Conservation (phyloP, 2,888 invertebrate species). For the Melieria crassipennis region DNA sequence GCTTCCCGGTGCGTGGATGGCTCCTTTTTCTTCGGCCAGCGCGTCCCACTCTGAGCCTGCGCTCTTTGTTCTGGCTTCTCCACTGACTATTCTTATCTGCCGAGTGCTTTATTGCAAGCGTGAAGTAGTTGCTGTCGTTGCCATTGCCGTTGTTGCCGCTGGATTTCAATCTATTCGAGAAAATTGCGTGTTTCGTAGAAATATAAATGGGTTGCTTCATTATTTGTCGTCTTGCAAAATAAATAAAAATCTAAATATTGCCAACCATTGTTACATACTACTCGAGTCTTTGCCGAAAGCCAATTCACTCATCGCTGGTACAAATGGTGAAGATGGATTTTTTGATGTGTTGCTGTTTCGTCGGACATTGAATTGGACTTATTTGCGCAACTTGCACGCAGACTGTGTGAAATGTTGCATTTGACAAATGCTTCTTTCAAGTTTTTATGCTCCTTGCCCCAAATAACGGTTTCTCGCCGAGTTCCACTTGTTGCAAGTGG, state of each 20-base stretch:
- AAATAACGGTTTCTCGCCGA: too few species aligned
- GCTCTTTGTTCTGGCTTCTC: too few species aligned
- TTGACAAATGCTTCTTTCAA: too few species aligned
- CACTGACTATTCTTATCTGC: not conserved
- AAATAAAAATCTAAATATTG: not conserved
- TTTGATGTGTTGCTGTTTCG: too few species aligned
- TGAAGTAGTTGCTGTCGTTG: not conserved
- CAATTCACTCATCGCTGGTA: too few species aligned
- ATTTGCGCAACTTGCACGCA: too few species aligned
- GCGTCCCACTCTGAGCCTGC: too few species aligned
- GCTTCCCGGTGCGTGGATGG: not conserved
- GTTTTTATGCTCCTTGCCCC: too few species aligned
- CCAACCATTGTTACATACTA: not conserved
- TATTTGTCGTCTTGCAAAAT: slow-evolving; percentile 13
- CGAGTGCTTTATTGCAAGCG: not conserved
- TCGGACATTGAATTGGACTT: too few species aligned
- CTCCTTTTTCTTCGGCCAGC: not conserved
- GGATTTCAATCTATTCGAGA: slow-evolving; percentile 17
- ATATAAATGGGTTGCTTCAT: slow-evolving; percentile 12
- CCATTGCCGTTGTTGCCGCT: slow-evolving; percentile 9
- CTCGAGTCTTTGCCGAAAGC: not conserved
- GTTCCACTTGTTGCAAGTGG: too few species aligned
- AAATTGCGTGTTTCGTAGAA: not conserved
- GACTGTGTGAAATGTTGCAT: too few species aligned
- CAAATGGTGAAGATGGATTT: too few species aligned